Conservation (phyloP, 1,140 invertebrate genomes). For the Cherax destructor region DNA sequence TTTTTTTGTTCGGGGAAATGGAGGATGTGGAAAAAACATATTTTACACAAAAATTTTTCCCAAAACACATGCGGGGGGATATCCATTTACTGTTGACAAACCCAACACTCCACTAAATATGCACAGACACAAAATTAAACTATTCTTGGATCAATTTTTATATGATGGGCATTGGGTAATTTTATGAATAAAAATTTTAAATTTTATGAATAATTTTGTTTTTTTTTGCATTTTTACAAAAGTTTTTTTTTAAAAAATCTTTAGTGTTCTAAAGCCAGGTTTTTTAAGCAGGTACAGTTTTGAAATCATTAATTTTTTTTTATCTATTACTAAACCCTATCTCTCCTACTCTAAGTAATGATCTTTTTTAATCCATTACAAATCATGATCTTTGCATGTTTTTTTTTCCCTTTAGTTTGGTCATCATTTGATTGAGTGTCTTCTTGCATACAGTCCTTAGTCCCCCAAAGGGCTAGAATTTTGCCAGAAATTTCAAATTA, state of each 20-base stretch:
- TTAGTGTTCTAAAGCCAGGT: no score
- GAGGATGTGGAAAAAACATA: no score
- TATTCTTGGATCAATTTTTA: background rate
- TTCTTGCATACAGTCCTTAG: constrained; percentile 7
- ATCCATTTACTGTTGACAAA: background rate
- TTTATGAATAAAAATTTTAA: background rate
- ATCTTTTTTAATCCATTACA: no score
- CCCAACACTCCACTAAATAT: background rate
- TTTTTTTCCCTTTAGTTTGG: background rate
- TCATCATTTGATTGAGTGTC: background rate
- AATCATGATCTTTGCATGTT: no score
- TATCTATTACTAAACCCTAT: no score
- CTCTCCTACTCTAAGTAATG: no score
- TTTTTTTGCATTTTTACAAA: no score
- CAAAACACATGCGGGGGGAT: background rate
- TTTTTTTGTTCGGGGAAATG: no score
- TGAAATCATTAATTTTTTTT: no score
- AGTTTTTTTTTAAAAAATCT: no score
- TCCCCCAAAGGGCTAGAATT: background rate
- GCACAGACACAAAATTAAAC: background rate
- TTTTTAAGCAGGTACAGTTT: no score
- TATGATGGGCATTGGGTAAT: background rate
- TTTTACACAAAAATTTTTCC: background rate
- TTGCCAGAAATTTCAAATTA: constrained; percentile 6
- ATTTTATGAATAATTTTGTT: no score